Percentiles rank a stretch among this genome's conserved stretches.
phyloP scores from a whole-genome alignment of 2,888 invertebrate species.

The Vesta saturnalis region DNA sequence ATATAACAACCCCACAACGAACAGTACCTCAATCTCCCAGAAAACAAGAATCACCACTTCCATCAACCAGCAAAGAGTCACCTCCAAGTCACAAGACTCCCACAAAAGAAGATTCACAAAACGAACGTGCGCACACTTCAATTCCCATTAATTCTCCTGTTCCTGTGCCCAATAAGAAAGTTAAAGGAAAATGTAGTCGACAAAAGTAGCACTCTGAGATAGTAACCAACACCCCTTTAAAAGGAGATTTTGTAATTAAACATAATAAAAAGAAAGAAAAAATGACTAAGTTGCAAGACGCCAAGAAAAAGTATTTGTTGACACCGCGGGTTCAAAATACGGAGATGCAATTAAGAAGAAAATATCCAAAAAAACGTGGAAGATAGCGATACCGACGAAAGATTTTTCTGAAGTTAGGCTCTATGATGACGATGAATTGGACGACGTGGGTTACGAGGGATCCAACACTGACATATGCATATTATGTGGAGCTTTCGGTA shows the following conservation, averaged over 20 bases:
- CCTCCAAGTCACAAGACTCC: too few relatives aligned
- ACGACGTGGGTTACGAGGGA: conserved; percentile 4
- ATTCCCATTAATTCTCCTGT: conserved; percentile 2
- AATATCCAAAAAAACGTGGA: not conserved
- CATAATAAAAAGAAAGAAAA: conserved; percentile 16
- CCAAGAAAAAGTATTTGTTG: conserved; percentile 16
- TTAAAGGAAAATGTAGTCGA: too few relatives aligned
- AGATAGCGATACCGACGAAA: conserved; percentile 13
- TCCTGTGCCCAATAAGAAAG: too few relatives aligned
- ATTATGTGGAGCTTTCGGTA: not conserved
- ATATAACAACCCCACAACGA: not conserved
- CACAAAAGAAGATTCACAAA: not conserved
- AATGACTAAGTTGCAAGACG: conserved; percentile 6
- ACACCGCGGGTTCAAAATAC: not conserved
- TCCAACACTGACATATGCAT: not conserved
- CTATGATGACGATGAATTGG: conserved; percentile 2
- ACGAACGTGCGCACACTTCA: not conserved
- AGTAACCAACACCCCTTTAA: too few relatives aligned
- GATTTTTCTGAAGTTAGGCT: not conserved
- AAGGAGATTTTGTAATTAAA: conserved; percentile 5
- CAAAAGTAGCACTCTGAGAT: too few relatives aligned
- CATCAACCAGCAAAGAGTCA: too few relatives aligned
- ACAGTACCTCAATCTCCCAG: not conserved
- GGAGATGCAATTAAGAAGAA: not conserved
- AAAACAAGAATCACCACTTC: too few relatives aligned